Evolutionary conservation across 2,888 invertebrate species (phyloP).

Genomic region (Sarcophaga carnaria): DNA sequence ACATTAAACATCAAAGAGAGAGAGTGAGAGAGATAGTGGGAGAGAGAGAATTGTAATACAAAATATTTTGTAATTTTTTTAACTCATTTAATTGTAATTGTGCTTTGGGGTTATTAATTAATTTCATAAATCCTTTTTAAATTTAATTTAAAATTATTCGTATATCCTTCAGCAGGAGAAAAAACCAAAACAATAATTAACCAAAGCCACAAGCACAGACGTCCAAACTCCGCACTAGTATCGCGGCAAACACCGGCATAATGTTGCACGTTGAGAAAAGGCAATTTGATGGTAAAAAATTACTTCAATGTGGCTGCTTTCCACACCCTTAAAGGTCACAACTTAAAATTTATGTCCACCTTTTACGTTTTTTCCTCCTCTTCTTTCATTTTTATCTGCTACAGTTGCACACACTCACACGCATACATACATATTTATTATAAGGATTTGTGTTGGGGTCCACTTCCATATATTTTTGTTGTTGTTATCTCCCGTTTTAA

Average conservation of each 20-base stretch:
- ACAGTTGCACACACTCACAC: not conserved
- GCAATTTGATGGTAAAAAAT: not conserved
- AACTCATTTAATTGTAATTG: constrained; percentile 14
- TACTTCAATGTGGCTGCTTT: constrained; percentile 19
- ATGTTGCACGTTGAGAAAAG: not conserved
- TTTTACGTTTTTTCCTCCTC: constrained; percentile 1
- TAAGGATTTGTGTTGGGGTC: not conserved
- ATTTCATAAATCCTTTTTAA: constrained; percentile 32
- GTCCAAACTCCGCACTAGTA: no score
- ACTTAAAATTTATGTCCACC: constrained; percentile 40
- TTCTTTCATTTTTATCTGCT: constrained; percentile 31
- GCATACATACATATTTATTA: not conserved
- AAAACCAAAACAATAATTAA: constrained; percentile 22
- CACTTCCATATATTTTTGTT: not conserved
- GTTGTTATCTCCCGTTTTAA: constrained; percentile 5
- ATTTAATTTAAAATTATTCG: constrained; percentile 38
- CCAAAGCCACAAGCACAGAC: not conserved
- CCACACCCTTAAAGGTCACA: constrained; percentile 30
- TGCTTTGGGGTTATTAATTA: constrained; percentile 23
- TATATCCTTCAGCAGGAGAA: not conserved
- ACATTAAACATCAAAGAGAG: no score
- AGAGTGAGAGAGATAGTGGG: no score
- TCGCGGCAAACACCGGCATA: not conserved
- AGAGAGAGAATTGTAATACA: no score
- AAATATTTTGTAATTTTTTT: not conserved